Percentiles rank a stretch among this genome's conserved stretches.
phyloP scores from a whole-genome alignment of 2,888 invertebrate genomes.

The Synergus japonicus region DNA sequence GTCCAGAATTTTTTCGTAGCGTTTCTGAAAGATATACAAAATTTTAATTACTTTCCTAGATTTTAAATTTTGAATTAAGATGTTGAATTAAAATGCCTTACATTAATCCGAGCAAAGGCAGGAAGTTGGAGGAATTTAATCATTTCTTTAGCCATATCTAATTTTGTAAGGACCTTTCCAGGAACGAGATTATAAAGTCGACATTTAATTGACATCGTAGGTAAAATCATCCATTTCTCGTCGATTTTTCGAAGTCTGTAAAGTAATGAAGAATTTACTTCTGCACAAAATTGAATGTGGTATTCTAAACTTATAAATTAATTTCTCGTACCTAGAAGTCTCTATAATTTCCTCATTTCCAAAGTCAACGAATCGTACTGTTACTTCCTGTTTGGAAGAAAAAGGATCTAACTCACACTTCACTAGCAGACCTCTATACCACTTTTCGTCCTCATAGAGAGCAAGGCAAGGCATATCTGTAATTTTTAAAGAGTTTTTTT shows the following conservation, averaged over 20 bases:
- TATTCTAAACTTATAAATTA: not conserved
- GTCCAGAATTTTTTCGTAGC: conserved; percentile 13
- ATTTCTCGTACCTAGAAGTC: conserved; percentile 54
- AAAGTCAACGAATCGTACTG: conserved; percentile 87
- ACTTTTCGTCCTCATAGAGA: conserved; percentile 81
- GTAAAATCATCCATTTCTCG: conserved; percentile 62
- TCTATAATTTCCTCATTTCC: conserved; percentile 81
- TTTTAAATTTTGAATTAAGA: not conserved
- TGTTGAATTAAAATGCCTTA: conserved; percentile 43
- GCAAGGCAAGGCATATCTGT: conserved; percentile 82
- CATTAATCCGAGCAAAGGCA: conserved; percentile 57
- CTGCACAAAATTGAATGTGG: not conserved
- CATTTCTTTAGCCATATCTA: not conserved
- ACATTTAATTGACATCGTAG: conserved; percentile 62
- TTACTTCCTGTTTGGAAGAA: conserved; percentile 75
- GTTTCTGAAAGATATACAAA: conserved; percentile 5
- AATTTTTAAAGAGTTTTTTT: not conserved
- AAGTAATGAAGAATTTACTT: conserved; percentile 25
- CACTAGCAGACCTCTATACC: conserved; percentile 86
- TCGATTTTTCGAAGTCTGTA: conserved; percentile 57
- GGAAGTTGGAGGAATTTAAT: not conserved
- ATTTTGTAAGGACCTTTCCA: not conserved
- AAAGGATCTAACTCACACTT: conserved; percentile 73
- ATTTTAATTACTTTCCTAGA: not conserved
- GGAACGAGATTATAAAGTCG: conserved; percentile 55